phyloP scores from a whole-genome alignment of 1,140 invertebrate genomes.

The Calycopis cecrops region DNA sequence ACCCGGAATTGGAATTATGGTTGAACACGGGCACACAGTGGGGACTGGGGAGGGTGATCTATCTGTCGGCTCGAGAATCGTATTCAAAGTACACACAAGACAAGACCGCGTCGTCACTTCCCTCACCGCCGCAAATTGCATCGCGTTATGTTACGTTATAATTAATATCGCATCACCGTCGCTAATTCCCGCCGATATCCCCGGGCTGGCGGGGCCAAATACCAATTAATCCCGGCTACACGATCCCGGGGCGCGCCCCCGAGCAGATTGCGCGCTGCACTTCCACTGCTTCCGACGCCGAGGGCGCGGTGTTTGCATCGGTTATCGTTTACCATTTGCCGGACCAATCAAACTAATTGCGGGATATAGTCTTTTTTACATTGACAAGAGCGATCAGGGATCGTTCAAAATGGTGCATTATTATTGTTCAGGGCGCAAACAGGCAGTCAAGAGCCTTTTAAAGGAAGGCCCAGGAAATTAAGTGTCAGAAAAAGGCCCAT shows the following conservation, averaged over 20 bases:
- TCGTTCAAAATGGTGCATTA: too few relatives aligned
- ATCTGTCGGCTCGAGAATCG: too few relatives aligned
- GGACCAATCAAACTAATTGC: slow-evolving; percentile 14
- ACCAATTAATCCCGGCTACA: slow-evolving; percentile 54
- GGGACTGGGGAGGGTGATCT: too few relatives aligned
- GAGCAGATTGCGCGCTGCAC: slow-evolving; percentile 61
- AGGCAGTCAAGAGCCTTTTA: too few relatives aligned
- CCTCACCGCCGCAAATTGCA: slow-evolving; percentile 36
- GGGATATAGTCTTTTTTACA: background rate
- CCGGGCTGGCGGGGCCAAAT: slow-evolving; percentile 46
- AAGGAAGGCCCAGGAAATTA: too few relatives aligned
- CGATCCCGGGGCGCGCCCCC: slow-evolving; percentile 42
- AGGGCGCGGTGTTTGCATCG: slow-evolving; percentile 31
- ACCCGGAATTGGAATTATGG: too few relatives aligned
- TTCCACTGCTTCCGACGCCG: slow-evolving; percentile 62
- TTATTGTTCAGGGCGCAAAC: too few relatives aligned
- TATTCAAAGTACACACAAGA: background rate
- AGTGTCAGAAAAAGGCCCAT: too few relatives aligned
- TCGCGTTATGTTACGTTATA: slow-evolving; percentile 33
- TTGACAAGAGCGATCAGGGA: too few relatives aligned
- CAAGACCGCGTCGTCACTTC: slow-evolving; percentile 10
- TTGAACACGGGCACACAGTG: too few relatives aligned
- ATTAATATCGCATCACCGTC: slow-evolving; percentile 65
- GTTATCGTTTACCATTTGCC: slow-evolving; percentile 12
- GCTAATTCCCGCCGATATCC: slow-evolving; percentile 62